Base-by-base conservation (phyloP, 2,888 invertebrate species). In the Drosophila testacea region DNA sequence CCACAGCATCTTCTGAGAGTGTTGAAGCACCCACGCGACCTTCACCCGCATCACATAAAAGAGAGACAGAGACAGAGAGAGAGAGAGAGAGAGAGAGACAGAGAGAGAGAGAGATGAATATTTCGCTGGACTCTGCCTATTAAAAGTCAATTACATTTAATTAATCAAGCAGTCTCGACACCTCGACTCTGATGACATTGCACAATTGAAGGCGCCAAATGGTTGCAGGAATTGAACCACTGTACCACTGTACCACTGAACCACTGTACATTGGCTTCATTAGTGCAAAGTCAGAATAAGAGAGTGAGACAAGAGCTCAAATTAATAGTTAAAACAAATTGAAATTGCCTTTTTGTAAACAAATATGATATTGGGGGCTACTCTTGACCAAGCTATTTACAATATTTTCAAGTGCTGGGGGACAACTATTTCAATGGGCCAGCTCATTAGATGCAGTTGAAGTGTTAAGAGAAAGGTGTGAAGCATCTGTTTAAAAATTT, bases 91-190 rank as follows among this genome's bases (percentile, higher is more conserved):
- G 13, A 39, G n/a, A 22, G 22, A 1, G 36, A 11, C 22, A 34
- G n/a, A 32, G 16, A 41, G 41, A 3, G 41, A 42, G 22, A 27
- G 42, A 11, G 13, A 39, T 60, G 34, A 11, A 34, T 22, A 47
- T 54, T 46, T 11, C 27, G 28, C 51, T 52, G 36, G 46, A 27
- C 61, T 61, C 42, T 39, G 85, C 73, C 88, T 85, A 85, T 85
- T 85, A 85, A 85, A 89, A 74, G 70, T 83, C 86, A 89, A 85
- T 85, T 88, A 89, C 73, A 86, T 88, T 85, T 88, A 85, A 85
- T 88, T 85, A 85, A 88, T 88, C 86, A 80, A 75, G 57, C 67
- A 38, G 52, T 62, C 34, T 39, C 75, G 46, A 61, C 77, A 59
- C 69, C 61, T 65, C 63, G 36, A 51, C 32, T 28, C 61, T 36